Base-by-base conservation (phyloP, 2,888 invertebrate species). In the Argyra leucocephala region DNA sequence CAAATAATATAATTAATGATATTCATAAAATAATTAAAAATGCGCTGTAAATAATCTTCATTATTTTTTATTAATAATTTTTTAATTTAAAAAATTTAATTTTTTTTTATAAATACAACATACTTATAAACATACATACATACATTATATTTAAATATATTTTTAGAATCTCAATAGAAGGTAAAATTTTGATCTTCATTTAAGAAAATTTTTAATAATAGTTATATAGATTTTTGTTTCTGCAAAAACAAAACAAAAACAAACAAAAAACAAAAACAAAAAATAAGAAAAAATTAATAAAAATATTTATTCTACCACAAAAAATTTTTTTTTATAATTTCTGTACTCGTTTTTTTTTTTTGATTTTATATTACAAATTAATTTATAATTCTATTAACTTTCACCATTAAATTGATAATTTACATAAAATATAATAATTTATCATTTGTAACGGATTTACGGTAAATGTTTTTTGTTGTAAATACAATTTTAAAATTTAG, bases 151-250 rank as follows among this genome's bases (percentile, higher is more conserved):
- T 18, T 48, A 48, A 18, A 48, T 48, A 48, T 48, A 48, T 48
- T 18, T 48, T 48, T 48, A 48, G 48, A 48, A 48, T 48, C 48
- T 48, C 48, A 48, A 48, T 48, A 48, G 48, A 48, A 48, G 48
- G 48, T 48, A 48, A 48, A 18, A 48, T 48, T 48, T 12, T 31
- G 31, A 31, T 31, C 12, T 37, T 37, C 15, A 9, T 48, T 48
- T 48, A 48, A 48, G 18, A 48, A 5, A 18, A 48, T 15, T 48
- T 15, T 31, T 48, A 9, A n/a, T n/a, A 12, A 48, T 37, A 37
- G 3, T 31, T 31, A 31, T 48, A 48, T 18, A 48, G 5, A 15
- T 48, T 48, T 48, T 48, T 48, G 48, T 48, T 48, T 48, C 2
- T 18, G 18, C n/a, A 48, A 18, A 48, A 48, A 48, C 18, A 48